Conservation (phyloP, 2,113 vertebrate genomes). For the Typhlomys cinereus region DNA sequence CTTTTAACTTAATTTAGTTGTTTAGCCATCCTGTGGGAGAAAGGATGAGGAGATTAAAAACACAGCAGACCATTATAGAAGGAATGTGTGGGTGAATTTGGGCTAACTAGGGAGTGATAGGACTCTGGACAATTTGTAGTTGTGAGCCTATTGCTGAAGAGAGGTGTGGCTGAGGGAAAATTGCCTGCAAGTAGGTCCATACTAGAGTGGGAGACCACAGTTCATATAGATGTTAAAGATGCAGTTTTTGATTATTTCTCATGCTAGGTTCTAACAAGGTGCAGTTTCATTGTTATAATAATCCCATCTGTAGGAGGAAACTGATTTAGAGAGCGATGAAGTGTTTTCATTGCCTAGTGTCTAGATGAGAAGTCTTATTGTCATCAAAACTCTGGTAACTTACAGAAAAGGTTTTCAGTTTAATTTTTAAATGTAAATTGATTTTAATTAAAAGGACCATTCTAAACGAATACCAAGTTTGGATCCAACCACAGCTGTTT, state of each 20-base stretch:
- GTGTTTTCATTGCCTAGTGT: not conserved
- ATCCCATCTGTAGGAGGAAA: not conserved
- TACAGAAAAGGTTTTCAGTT: slow-evolving; percentile 8
- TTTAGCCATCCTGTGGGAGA: not conserved
- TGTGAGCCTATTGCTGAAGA: not conserved
- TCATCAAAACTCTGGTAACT: not conserved
- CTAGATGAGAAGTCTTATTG: not conserved
- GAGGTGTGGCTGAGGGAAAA: not conserved
- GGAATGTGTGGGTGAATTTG: not conserved
- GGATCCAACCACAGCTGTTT: not conserved
- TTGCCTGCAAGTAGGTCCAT: not conserved
- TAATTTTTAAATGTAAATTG: not conserved
- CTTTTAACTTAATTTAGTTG: not conserved
- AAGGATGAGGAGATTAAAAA: not conserved
- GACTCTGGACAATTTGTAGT: slow-evolving; percentile 20
- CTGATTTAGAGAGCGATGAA: not conserved
- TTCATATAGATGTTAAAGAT: not conserved
- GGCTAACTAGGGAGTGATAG: not conserved
- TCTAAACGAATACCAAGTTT: not conserved
- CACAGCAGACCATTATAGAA: not conserved
- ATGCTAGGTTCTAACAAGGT: not conserved
- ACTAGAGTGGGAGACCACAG: not conserved
- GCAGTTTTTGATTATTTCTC: not conserved
- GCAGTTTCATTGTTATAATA: not conserved
- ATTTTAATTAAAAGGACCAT: slow-evolving; percentile 36